phyloP scores from a whole-genome alignment of 2,888 invertebrate species.

The Orthosia incerta region DNA sequence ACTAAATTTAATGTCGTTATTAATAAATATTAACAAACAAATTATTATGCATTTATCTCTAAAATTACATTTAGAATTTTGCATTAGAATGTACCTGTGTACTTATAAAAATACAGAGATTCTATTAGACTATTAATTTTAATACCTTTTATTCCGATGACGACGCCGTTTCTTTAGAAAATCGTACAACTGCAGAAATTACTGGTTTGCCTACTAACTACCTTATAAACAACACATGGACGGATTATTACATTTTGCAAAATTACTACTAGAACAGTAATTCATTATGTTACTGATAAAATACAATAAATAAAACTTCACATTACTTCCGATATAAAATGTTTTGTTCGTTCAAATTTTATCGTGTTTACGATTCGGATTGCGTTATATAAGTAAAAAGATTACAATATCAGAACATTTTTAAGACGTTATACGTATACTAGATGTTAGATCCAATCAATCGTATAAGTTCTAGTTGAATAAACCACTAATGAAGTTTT shows the following conservation, averaged over 20 bases:
- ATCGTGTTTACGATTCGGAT: slow-evolving; percentile 28
- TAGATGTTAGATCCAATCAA: slow-evolving; percentile 9
- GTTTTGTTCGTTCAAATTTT: slow-evolving; percentile 55
- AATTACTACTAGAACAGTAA: slow-evolving; percentile 31
- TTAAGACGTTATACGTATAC: slow-evolving; percentile 2
- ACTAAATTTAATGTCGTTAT: slow-evolving; percentile 81
- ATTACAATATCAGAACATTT: slow-evolving; percentile 20
- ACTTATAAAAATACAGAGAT: slow-evolving; percentile 67
- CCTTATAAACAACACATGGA: slow-evolving; percentile 51
- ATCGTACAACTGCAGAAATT: slow-evolving; percentile 49
- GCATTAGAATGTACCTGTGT: slow-evolving; percentile 65
- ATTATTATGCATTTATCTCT: slow-evolving; percentile 80
- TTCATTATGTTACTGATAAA: slow-evolving; percentile 45
- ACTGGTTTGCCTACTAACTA: slow-evolving; percentile 46
- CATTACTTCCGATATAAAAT: slow-evolving; percentile 36
- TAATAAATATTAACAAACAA: slow-evolving; percentile 90
- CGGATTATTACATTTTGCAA: slow-evolving; percentile 52
- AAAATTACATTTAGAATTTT: slow-evolving; percentile 67
- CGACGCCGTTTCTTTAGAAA: slow-evolving; percentile 53
- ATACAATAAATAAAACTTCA: slow-evolving; percentile 52
- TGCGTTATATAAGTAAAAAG: background rate
- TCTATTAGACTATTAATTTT: slow-evolving; percentile 61
- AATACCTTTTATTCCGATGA: slow-evolving; percentile 58
- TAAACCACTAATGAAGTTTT: background rate
- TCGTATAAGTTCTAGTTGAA: slow-evolving; percentile 2